Percentiles rank a stretch among this genome's conserved stretches.
Evolutionary conservation across 2,888 invertebrate species (phyloP).

Genomic region (Diarsia brunnea): DNA sequence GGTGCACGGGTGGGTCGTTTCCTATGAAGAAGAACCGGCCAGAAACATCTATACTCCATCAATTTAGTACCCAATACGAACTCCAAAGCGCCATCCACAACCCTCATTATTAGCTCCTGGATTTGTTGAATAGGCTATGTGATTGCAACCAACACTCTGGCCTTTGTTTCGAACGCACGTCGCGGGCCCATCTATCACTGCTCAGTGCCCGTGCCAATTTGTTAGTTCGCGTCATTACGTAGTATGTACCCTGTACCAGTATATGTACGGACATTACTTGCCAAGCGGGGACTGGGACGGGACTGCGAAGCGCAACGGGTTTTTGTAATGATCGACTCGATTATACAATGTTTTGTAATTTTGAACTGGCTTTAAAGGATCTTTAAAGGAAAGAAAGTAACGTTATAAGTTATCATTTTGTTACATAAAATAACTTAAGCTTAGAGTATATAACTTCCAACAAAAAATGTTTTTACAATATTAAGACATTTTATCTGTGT

Average conservation of each 20-base stretch:
- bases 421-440: not conserved
- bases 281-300: conserved; percentile 19
- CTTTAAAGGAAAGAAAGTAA: too few species aligned
- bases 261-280: conserved; percentile 46
- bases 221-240: conserved; percentile 82
- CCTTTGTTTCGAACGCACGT: conserved; percentile 86
- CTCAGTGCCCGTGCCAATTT: conserved; percentile 82
- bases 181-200: conserved; percentile 85
- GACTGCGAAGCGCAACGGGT: conserved; percentile 25
- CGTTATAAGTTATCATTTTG: not conserved
- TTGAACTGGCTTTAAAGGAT: not conserved
- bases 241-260: conserved; percentile 73
- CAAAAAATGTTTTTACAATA: not conserved
- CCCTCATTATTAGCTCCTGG: conserved; percentile 70
- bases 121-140: conserved; percentile 84
- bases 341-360: conserved; percentile 24
- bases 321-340: conserved; percentile 17
- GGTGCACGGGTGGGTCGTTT: not conserved
- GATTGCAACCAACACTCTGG: conserved; percentile 87
- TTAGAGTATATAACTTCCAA: not conserved
- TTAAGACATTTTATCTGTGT: not conserved
- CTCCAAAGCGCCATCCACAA: conserved; percentile 62
- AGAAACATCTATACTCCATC: not conserved
- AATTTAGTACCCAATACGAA: not conserved
- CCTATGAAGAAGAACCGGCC: not conserved